Conservation (phyloP, 1,140 invertebrate genomes). For the Steinernema feltiae region DNA sequence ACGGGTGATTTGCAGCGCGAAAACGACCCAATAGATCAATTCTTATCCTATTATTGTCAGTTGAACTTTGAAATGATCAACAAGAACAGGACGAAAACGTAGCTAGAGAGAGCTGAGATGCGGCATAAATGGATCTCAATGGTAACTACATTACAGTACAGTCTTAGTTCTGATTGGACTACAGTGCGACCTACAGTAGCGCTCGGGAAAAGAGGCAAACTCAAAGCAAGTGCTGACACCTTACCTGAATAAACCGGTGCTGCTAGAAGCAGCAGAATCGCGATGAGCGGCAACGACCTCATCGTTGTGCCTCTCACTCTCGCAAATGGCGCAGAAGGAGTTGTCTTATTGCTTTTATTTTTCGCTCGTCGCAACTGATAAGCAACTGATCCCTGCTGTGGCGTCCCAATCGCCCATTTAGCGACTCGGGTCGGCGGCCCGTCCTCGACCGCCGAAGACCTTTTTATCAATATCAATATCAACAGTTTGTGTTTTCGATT, state of each 20-base stretch:
- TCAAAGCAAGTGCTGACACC: neutral
- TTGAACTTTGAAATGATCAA: neutral
- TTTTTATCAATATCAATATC: conserved; percentile 7
- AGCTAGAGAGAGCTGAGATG: too few species aligned
- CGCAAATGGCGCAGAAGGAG: conserved; percentile 6
- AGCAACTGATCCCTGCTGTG: neutral
- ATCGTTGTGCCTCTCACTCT: neutral
- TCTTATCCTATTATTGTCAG: too few species aligned
- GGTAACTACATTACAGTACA: too few species aligned
- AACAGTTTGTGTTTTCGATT: neutral
- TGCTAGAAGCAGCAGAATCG: neutral
- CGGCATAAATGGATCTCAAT: too few species aligned
- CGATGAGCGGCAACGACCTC: conserved; percentile 1
- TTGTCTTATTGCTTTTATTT: conserved; percentile 9
- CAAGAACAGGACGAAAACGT: too few species aligned
- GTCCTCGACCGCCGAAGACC: neutral
- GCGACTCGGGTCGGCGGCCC: neutral
- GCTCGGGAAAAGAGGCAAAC: too few species aligned
- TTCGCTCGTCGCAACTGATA: neutral
- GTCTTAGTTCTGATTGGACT: too few species aligned
- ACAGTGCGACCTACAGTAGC: too few species aligned
- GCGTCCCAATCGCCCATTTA: neutral
- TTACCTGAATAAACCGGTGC: neutral
- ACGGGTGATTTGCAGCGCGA: too few species aligned
- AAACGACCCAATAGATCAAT: too few species aligned